Evolutionary conservation across 2,888 invertebrate genomes (phyloP).

Genomic region (Andrena hattorfiana): DNA sequence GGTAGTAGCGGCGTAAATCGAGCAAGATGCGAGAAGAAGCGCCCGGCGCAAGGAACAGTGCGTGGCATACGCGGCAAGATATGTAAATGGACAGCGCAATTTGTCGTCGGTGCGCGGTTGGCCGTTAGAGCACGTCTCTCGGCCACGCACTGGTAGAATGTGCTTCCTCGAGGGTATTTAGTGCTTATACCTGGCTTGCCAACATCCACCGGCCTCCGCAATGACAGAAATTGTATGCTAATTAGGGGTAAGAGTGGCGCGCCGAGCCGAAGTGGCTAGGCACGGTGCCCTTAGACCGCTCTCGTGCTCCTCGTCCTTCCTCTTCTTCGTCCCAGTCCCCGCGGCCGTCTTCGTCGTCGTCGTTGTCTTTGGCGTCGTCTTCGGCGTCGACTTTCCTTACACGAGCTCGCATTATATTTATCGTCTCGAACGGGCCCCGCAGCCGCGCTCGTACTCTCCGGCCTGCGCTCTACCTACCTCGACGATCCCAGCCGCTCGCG

Average conservation of each 20-base stretch:
- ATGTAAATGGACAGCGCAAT: slow-evolving; percentile 78
- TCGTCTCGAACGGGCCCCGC: slow-evolving; percentile 30
- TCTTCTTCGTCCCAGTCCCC: slow-evolving; percentile 21
- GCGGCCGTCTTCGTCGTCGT: slow-evolving; percentile 10
- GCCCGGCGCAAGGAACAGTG: slow-evolving; percentile 8
- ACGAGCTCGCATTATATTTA: slow-evolving; percentile 55
- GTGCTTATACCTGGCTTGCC: slow-evolving; percentile 48
- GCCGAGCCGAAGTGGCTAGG: slow-evolving; percentile 38
- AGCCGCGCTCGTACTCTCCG: slow-evolving; percentile 4
- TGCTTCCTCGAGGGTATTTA: slow-evolving; percentile 64
- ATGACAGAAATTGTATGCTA: slow-evolving; percentile 82
- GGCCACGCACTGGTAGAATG: slow-evolving; percentile 35
- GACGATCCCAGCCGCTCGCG: slow-evolving; percentile 19
- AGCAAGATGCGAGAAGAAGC: slow-evolving; percentile 5
- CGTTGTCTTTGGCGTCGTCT: slow-evolving; percentile 12
- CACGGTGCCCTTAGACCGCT: slow-evolving; percentile 48
- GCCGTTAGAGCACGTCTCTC: slow-evolving; percentile 35
- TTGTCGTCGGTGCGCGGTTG: slow-evolving; percentile 73
- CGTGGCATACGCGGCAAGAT: slow-evolving; percentile 56
- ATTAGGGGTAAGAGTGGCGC: slow-evolving; percentile 71
- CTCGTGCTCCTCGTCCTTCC: slow-evolving; percentile 30
- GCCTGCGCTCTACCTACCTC: slow-evolving; percentile 33
- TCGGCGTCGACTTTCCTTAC: slow-evolving; percentile 49
- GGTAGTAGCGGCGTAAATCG: slow-evolving; percentile 31
- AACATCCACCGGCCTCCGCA: slow-evolving; percentile 57